Percentiles rank a stretch among this genome's conserved stretches.
phyloP scores from a whole-genome alignment of 2,113 vertebrate genomes.

The Labrus mixtus region DNA sequence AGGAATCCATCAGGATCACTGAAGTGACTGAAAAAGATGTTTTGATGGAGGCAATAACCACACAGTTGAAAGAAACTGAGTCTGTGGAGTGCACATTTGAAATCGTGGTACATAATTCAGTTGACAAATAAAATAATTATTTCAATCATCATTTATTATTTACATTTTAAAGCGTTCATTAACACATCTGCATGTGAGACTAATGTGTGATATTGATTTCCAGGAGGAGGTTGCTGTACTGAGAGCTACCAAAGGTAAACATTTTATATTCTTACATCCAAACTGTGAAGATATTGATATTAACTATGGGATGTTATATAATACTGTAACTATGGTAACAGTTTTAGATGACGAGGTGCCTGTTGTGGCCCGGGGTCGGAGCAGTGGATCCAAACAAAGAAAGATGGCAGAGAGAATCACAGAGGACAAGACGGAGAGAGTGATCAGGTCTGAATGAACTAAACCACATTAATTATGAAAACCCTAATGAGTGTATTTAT shows the following conservation, averaged over 20 bases:
- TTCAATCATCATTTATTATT: neutral
- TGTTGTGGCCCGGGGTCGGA: conserved; percentile 58
- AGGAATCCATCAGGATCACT: conserved; percentile 36
- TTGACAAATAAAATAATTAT: no score
- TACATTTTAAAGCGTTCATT: no score
- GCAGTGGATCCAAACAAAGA: conserved; percentile 35
- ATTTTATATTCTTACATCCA: neutral
- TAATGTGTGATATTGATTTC: conserved; percentile 6
- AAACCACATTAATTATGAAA: neutral
- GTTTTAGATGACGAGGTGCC: conserved; percentile 66
- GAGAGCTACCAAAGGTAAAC: conserved; percentile 58
- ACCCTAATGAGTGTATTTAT: neutral
- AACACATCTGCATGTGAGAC: neutral
- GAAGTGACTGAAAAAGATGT: conserved; percentile 29
- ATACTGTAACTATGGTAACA: neutral
- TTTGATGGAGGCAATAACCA: conserved; percentile 22
- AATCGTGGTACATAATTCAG: conserved; percentile 50
- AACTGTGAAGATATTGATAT: neutral
- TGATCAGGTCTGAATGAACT: conserved; percentile 53
- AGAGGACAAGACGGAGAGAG: conserved; percentile 55
- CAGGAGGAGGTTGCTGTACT: conserved; percentile 67
- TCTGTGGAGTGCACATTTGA: conserved; percentile 50
- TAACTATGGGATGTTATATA: neutral
- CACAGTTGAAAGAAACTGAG: conserved; percentile 22
- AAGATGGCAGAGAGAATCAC: conserved; percentile 11